Percentiles rank a stretch among this genome's conserved stretches.
These are phyloP conservation scores for Cyprinodon tularosa DNA, from an alignment of 2,113 vertebrate species.

Conservation along the genomic window DNA sequence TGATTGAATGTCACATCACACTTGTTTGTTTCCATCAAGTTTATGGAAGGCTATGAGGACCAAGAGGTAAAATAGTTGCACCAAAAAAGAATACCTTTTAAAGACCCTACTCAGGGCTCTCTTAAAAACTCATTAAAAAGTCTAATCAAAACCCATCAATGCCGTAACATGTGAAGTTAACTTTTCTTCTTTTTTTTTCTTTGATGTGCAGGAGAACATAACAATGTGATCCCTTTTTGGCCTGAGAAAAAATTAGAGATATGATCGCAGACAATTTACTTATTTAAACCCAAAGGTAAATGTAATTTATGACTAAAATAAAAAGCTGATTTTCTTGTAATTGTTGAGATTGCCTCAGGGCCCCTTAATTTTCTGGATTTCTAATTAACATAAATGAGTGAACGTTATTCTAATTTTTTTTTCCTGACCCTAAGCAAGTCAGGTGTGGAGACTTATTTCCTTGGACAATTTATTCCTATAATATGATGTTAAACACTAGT, in stretches of 20 bases:
- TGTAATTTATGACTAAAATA: slow-evolving; percentile 66
- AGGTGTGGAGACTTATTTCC: slow-evolving; percentile 68
- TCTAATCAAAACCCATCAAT: slow-evolving; percentile 68
- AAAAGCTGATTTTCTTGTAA: slow-evolving; percentile 61
- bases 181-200: slow-evolving; percentile 48
- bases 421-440: slow-evolving; percentile 58
- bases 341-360: slow-evolving; percentile 72
- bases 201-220: slow-evolving; percentile 60
- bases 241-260: slow-evolving; percentile 68
- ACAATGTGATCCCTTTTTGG: slow-evolving; percentile 57
- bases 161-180: slow-evolving; percentile 67
- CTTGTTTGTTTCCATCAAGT: slow-evolving; percentile 11
- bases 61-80: slow-evolving; percentile 33
- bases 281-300: slow-evolving; percentile 72
- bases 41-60: slow-evolving; percentile 17
- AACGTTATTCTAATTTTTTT: slow-evolving; percentile 53
- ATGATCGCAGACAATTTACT: slow-evolving; percentile 60
- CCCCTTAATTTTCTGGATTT: slow-evolving; percentile 64
- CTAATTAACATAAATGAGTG: slow-evolving; percentile 74
- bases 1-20: slow-evolving; percentile 24
- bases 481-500: slow-evolving; percentile 31
- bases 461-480: slow-evolving; percentile 49
- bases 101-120: slow-evolving; percentile 55
- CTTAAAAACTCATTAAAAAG: slow-evolving; percentile 73
- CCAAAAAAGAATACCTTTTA: slow-evolving; percentile 44